These are phyloP conservation scores for Tragulus kanchil DNA, from an alignment of 2,113 vertebrate species.

Conservation along the genomic window DNA sequence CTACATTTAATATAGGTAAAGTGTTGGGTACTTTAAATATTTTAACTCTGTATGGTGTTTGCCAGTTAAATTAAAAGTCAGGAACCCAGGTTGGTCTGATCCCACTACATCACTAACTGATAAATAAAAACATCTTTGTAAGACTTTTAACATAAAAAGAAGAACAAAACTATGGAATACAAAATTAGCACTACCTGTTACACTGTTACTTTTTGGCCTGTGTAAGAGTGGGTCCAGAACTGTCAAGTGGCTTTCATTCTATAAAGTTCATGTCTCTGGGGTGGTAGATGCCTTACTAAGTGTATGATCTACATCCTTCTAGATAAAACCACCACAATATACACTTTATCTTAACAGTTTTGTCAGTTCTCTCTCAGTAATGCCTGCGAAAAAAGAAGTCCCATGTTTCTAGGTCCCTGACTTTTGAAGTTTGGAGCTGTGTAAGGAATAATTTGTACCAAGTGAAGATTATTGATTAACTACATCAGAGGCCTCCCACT, in stretches of 20 bases:
- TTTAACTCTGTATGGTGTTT: neutral
- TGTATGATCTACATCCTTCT: neutral
- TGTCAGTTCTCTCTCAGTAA: neutral
- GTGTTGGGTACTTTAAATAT: neutral
- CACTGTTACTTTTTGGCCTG: neutral
- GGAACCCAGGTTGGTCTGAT: neutral
- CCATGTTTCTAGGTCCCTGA: neutral
- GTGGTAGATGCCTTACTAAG: neutral
- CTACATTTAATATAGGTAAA: neutral
- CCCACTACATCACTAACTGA: neutral
- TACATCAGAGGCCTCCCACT: neutral
- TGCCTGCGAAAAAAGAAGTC: neutral
- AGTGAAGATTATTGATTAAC: slow-evolving; percentile 39
- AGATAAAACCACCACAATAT: neutral
- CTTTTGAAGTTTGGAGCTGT: slow-evolving; percentile 21
- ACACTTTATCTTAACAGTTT: neutral
- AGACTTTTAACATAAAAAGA: neutral
- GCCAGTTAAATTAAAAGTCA: neutral
- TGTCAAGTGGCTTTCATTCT: neutral
- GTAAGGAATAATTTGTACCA: neutral
- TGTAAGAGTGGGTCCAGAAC: neutral
- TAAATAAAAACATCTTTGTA: neutral
- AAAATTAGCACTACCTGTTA: neutral
- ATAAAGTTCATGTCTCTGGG: neutral
- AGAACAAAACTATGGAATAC: neutral